A percentile compares a stretch with the other conserved stretches of the same genome.
Evolutionary conservation across 2,888 invertebrate species (phyloP).

Genomic region (Nephrotoma appendiculata): DNA sequence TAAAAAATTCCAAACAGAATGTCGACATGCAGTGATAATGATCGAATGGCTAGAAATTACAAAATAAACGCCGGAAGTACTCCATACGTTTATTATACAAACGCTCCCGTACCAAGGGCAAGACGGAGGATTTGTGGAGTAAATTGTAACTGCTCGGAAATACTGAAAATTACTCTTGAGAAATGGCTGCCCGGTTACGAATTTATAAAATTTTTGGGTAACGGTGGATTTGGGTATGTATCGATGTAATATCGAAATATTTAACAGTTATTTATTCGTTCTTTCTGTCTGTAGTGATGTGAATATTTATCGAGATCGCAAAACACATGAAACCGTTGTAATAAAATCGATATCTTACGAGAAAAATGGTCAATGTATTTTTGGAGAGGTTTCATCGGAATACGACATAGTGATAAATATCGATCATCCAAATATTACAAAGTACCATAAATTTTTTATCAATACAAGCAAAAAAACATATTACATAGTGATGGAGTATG

Average conservation of each 20-base stretch:
- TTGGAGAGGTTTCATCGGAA: conserved; percentile 7
- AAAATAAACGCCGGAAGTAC: background rate
- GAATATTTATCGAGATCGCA: background rate
- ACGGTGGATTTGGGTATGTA: background rate
- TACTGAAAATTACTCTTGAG: background rate
- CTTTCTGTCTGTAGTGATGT: background rate
- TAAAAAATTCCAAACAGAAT: too few species aligned
- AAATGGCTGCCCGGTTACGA: background rate
- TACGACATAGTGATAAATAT: conserved; percentile 28
- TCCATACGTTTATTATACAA: background rate
- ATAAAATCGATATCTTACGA: background rate
- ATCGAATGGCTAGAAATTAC: too few species aligned
- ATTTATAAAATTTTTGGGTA: background rate
- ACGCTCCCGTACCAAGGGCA: background rate
- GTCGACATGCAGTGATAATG: too few species aligned
- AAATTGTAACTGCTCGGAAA: background rate
- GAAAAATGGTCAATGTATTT: background rate
- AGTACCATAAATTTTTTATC: conserved; percentile 23
- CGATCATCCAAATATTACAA: conserved; percentile 26
- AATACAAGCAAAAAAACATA: conserved; percentile 17
- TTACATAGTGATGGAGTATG: conserved; percentile 30
- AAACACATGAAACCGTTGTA: background rate
- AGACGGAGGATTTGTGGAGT: background rate
- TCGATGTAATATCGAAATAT: background rate
- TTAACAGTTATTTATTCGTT: background rate